Evolutionary conservation across 2,888 invertebrate genomes (phyloP), one percentile per base, ranked within the genome.

Genomic region (Caenorhabditis drosophilae): DNA sequence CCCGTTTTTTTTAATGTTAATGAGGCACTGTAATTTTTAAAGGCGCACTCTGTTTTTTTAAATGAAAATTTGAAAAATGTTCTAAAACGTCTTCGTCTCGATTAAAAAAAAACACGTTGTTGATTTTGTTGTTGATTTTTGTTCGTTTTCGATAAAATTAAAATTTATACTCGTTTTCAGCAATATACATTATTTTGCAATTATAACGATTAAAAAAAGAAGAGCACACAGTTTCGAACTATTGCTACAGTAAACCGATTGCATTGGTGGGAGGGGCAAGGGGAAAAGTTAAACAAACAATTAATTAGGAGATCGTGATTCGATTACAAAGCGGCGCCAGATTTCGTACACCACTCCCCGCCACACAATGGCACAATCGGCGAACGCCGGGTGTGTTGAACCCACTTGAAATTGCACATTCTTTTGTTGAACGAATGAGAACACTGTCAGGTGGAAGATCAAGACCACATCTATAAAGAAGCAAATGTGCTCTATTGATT

Each of bases 391-490:
- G 52, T 1, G 81, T 81, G 63, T 78, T 75, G 54, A 81, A 77
- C 31, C 81, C 81, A 35, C 70, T 45, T 12, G 57, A 49, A 38
- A 81, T 79, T 60, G 79, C 79, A 46, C 81, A 81, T 42, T 67
- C 54, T 45, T 81, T 81, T 41, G 76, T 78, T 11, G 68, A 60
- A 59, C 78, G 75, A 15, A 81, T 78, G 16, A 82, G 67, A 20
- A 78, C 70, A 45, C 67, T 75, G 63, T 81, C 81, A 16, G 81
- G 56, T 11, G 81, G 81, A 7, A 80, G 69, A 16, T 73, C 73
- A n/a, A 81, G 73, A 16, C 81, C 81, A 51, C 79, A 79, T 34
- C 75, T 75, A 54, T 25, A 64, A 57, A 16, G 25, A 27, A 22
- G 25, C 18, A 55, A 27, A n/a, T 9, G 20, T 18, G 1, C 1